Base-by-base conservation (phyloP, 1,140 invertebrate species). In the Lucilia sericata region DNA sequence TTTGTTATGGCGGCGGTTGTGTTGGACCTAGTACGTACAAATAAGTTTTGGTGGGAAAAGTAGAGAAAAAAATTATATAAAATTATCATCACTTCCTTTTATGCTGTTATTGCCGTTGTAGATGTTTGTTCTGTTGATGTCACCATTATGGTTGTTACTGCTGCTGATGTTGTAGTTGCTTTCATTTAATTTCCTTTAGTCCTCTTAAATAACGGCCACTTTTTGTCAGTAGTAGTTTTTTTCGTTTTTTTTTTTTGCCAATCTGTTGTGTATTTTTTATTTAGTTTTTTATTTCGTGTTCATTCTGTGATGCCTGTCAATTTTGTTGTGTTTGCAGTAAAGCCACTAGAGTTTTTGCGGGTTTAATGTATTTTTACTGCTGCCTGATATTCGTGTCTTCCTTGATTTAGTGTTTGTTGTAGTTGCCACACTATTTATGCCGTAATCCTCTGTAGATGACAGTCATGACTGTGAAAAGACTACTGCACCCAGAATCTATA, bases 151-250 rank as follows among this genome's bases (percentile, higher is more conserved):
- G 42, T 10, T 42, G 42, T 42, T 42, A 5, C 42, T 42, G 42
- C 10, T 42, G 5, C 42, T 42, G 42, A 42, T 42, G 42, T 42
- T 42, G 14, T 17, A 17, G 42, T 21, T 49, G 42, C 76, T 80
- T 80, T 49, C 76, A 25, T 80, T 80, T 80, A 80, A 80, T 47
- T 80, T 80, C 36, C 36, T 80, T 80, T 49, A 19, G 76, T 49
- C 76, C 19, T 21, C 42, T 80, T 80, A 49, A 80, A 80, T 51
- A 49, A 21, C 76, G 47, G 42, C 76, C 19, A 49, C 76, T 80
- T 19, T 21, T 19, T 49, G 42, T 80, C 76, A 80, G n/a, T 80
- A n/a, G n/a, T 21, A 51, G 5, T 4, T 12, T 80, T 49, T 1
- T 80, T 75, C 36, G 12, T 0, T 76, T 42, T 76, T 19, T 76